Evolutionary conservation across 2,797 vertebrate species (phyloP).

Genomic region (Scolopax bukidnonensis): DNA sequence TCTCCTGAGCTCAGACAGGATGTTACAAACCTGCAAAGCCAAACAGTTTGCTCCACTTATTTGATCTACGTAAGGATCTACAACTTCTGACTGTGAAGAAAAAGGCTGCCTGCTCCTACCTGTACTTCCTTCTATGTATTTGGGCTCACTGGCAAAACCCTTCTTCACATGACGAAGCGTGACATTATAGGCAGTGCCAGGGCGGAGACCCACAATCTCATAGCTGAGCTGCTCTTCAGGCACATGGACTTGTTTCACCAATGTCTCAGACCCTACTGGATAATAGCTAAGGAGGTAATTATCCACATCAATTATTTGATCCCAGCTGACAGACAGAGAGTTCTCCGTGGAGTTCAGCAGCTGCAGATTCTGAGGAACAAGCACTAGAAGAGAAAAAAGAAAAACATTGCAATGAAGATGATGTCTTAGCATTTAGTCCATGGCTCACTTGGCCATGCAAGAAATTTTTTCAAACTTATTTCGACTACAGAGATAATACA

Average conservation of each 20-base stretch:
- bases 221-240: constrained; percentile 82
- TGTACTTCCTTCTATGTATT: constrained; percentile 83
- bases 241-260: constrained; percentile 76
- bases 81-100: neutral
- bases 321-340: constrained; percentile 87
- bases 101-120: constrained; percentile 71
- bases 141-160: constrained; percentile 78
- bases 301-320: constrained; percentile 79
- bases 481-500: neutral
- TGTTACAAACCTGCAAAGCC: neutral
- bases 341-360: constrained; percentile 82
- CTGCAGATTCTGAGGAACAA: constrained; percentile 80
- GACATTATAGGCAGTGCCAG: constrained; percentile 84
- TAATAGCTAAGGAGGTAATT: constrained; percentile 86
- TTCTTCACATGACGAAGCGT: constrained; percentile 82
- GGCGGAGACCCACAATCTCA: constrained; percentile 79
- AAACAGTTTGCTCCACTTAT: neutral
- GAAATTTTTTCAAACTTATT: neutral
- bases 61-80: neutral
- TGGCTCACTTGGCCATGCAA: neutral
- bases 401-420: neutral
- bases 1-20: neutral
- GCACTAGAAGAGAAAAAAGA: constrained; percentile 71
- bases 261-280: constrained; percentile 72
- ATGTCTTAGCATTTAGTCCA: neutral